These are phyloP conservation scores for Dorcus hopei DNA, from an alignment of 2,888 invertebrate species.

Conservation along the genomic window DNA sequence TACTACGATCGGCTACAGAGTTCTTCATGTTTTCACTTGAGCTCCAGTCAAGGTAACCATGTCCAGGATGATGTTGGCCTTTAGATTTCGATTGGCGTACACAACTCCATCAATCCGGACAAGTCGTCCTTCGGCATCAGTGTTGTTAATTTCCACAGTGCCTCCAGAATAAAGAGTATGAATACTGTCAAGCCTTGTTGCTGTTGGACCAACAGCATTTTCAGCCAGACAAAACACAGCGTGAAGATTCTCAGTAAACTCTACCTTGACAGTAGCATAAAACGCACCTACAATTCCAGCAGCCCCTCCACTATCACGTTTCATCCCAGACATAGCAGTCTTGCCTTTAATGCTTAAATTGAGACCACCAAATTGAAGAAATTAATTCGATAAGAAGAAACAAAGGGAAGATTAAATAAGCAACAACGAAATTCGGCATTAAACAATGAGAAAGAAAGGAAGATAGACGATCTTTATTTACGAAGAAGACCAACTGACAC, in stretches of 20 bases:
- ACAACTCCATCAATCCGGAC: constrained; percentile 86
- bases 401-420: no score
- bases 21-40: constrained; percentile 90
- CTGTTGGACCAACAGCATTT: constrained; percentile 79
- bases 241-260: constrained; percentile 77
- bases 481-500: no score
- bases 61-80: constrained; percentile 82
- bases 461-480: no score
- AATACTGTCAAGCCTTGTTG: constrained; percentile 84
- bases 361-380: no score
- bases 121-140: constrained; percentile 89
- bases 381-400: no score
- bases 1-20: constrained; percentile 80
- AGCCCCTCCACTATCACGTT: constrained; percentile 92
- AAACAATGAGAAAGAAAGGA: no score
- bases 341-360: no score
- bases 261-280: constrained; percentile 68
- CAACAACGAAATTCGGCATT: no score
- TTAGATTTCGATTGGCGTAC: constrained; percentile 75
- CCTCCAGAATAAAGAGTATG: constrained; percentile 87
- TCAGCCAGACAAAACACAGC: constrained; percentile 89
- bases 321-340: constrained; percentile 89
- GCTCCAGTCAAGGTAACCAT: constrained; percentile 91
- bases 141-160: constrained; percentile 91
- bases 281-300: constrained; percentile 86